Conservation (phyloP, 2,113 vertebrate genomes). For the pig (Sus scrofa) region DNA sequence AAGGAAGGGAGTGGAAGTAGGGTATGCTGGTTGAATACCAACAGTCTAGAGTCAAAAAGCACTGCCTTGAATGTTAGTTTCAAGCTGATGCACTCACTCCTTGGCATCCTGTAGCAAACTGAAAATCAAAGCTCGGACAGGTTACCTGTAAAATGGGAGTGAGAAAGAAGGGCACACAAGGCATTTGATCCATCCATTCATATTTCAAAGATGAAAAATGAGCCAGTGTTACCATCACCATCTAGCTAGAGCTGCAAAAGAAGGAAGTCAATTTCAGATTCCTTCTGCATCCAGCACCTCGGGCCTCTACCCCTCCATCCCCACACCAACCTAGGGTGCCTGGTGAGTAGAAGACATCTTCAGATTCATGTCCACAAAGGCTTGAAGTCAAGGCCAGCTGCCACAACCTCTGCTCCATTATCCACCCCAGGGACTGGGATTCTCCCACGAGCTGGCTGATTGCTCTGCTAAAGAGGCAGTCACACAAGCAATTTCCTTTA, state of each 20-base stretch:
- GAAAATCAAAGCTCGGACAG: background rate
- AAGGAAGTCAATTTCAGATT: background rate
- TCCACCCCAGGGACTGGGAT: background rate
- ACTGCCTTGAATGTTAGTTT: background rate
- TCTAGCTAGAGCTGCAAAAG: background rate
- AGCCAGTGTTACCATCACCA: background rate
- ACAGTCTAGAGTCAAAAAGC: background rate
- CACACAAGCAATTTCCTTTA: constrained; percentile 16
- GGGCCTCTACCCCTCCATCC: background rate
- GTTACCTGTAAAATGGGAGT: background rate
- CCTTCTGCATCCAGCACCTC: too few species aligned
- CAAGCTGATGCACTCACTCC: background rate
- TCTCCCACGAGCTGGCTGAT: background rate
- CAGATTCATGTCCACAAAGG: background rate
- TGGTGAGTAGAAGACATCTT: background rate
- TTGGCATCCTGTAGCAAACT: background rate
- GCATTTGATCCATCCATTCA: background rate
- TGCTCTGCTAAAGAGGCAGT: background rate
- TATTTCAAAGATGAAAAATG: background rate
- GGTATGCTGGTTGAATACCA: background rate
- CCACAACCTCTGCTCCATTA: background rate
- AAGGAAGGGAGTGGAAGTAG: background rate
- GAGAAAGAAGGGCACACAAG: background rate
- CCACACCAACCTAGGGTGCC: background rate
- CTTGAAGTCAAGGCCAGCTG: background rate